Conservation (phyloP, 2,113 vertebrate species). For the Erpornis zantholeuca region DNA sequence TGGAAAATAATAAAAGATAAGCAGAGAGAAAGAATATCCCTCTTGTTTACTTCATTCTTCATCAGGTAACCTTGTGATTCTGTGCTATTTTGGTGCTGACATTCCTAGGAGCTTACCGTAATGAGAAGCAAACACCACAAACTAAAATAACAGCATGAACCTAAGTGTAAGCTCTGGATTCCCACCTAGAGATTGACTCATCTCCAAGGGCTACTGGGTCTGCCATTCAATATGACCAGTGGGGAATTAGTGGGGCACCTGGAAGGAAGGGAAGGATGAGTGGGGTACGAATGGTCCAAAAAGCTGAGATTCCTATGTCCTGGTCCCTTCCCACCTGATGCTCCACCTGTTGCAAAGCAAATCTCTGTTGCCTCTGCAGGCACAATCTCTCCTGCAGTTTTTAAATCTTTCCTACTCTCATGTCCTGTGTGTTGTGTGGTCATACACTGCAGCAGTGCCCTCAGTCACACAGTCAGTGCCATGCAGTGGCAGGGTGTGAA, state of each 20-base stretch:
- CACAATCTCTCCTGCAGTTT: not conserved
- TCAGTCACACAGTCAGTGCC: not conserved
- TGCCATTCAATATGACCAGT: not conserved
- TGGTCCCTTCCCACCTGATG: not conserved
- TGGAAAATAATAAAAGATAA: not conserved
- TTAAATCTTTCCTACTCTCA: not conserved
- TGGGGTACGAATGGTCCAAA: not conserved
- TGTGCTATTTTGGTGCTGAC: constrained; percentile 57
- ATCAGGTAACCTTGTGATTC: constrained; percentile 62
- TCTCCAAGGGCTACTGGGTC: not conserved
- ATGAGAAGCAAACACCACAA: constrained; percentile 58
- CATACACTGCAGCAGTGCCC: not conserved
- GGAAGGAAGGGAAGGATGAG: not conserved
- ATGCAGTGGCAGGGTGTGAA: not conserved
- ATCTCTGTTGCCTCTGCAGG: not conserved
- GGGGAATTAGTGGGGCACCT: not conserved
- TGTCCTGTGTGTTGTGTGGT: not conserved
- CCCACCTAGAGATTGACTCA: constrained; percentile 45
- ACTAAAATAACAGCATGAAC: constrained; percentile 61
- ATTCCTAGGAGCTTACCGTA: constrained; percentile 60
- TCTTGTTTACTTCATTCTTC: constrained; percentile 57
- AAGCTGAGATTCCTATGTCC: not conserved
- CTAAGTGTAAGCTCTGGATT: constrained; percentile 16
- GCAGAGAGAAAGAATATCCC: constrained; percentile 14
- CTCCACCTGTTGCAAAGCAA: not conserved